Conservation (phyloP, 2,888 invertebrate species). For the Trissoscelio sp. region DNA sequence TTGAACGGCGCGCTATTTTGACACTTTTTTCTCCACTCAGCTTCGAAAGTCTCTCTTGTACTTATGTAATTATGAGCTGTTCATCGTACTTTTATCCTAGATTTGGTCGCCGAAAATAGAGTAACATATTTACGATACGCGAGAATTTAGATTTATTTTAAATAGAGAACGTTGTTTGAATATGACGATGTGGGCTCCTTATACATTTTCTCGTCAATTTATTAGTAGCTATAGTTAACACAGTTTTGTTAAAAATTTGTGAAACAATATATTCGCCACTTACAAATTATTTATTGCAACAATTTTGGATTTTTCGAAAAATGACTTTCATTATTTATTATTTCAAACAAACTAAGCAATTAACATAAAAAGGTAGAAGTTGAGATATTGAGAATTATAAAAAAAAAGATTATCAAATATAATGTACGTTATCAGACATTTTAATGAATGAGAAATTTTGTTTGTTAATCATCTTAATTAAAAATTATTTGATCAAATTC, state of each 20-base stretch:
- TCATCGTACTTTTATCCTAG: constrained; percentile 19
- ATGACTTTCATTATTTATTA: no score
- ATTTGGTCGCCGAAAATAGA: constrained; percentile 1
- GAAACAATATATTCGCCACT: not conserved
- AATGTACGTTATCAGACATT: not conserved
- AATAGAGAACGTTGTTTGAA: not conserved
- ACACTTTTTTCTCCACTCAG: not conserved
- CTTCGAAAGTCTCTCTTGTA: not conserved
- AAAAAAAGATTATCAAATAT: not conserved
- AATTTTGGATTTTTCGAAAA: no score
- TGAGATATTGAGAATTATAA: no score
- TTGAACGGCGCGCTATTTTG: not conserved
- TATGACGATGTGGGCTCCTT: not conserved
- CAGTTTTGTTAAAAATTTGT: not conserved
- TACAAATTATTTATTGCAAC: no score
- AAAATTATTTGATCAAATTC: not conserved
- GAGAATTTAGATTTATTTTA: not conserved
- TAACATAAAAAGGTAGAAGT: no score
- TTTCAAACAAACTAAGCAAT: no score
- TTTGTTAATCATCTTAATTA: not conserved
- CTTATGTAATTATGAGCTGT: constrained; percentile 11
- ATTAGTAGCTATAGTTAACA: no score
- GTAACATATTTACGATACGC: constrained; percentile 1
- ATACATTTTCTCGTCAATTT: not conserved
- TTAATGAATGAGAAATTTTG: not conserved